Percentiles rank a stretch among this genome's conserved stretches.
Evolutionary conservation across 1,140 invertebrate species (phyloP).

Genomic region (Scaptodrosophila lebanonensis): DNA sequence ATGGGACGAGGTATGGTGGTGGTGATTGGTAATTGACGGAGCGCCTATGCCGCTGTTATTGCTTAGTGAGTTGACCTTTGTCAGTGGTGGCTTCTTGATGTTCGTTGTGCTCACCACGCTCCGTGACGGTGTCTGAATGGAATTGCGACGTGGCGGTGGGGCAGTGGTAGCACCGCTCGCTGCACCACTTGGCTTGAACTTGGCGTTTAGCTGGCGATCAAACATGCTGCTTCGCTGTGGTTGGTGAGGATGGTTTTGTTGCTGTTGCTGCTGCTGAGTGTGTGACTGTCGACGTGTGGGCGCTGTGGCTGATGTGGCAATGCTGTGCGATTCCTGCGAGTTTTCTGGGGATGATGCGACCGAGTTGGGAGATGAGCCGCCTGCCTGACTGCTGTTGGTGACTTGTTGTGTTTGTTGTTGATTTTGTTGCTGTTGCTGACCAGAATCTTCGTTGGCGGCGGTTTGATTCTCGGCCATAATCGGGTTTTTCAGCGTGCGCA

Average conservation of each 20-base stretch:
- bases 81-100: constrained; percentile 57
- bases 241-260: constrained; percentile 21
- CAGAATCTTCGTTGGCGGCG: constrained; percentile 75
- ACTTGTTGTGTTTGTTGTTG: constrained; percentile 52
- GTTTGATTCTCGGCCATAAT: constrained; percentile 77
- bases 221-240: constrained; percentile 55
- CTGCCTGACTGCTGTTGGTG: constrained; percentile 26
- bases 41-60: constrained; percentile 24
- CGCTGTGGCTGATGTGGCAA: constrained; percentile 28
- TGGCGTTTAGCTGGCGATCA: constrained; percentile 57
- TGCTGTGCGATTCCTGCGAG: constrained; percentile 55
- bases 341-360: constrained; percentile 68
- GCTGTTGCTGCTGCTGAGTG: constrained; percentile 27
- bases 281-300: constrained; percentile 12
- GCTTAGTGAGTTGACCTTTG: constrained; percentile 62
- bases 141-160: constrained; percentile 47
- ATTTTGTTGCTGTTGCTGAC: constrained; percentile 66
- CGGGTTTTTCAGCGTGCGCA: constrained; percentile 75
- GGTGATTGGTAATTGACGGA: constrained; percentile 44
- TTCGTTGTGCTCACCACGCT: constrained; percentile 37
- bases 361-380: constrained; percentile 50
- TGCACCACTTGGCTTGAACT: constrained; percentile 52
- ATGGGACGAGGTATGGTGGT: constrained; percentile 43
- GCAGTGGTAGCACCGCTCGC: constrained; percentile 28
- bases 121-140: constrained; percentile 52